Evolutionary conservation across 2,797 vertebrate genomes (phyloP).

Genomic region (Sphenopsis melanotis): DNA sequence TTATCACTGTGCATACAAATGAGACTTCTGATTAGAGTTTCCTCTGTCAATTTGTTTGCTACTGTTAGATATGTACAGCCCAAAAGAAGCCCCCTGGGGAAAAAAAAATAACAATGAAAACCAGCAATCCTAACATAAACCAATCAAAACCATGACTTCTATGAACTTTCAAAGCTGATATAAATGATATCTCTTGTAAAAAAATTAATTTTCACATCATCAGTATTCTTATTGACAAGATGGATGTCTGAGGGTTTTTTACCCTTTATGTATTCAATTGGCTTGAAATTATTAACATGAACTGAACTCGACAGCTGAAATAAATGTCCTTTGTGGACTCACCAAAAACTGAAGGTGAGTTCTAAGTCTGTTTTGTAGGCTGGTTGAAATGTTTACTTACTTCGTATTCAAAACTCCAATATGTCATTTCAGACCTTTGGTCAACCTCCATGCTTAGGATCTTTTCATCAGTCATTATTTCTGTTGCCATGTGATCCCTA

Average conservation of each 20-base stretch:
- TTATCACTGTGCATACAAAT: not conserved
- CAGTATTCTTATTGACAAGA: not conserved
- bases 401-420: not conserved
- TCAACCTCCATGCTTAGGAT: not conserved
- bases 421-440: not conserved
- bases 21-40: not conserved
- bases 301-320: not conserved
- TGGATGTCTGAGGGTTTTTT: not conserved
- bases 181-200: not conserved
- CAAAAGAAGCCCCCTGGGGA: fast-evolving
- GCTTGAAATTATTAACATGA: not conserved
- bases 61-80: not conserved
- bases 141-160: not conserved
- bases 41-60: not conserved
- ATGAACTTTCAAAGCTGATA: not conserved
- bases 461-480: not conserved
- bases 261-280: not conserved
- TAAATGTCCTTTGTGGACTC: not conserved
- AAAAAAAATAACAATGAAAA: not conserved
- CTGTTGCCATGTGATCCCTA: not conserved
- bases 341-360: not conserved
- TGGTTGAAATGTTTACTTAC: not conserved
- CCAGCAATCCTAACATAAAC: not conserved
- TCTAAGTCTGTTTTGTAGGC: not conserved
- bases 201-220: not conserved